A percentile compares a stretch with the other conserved stretches of the same genome.
Conservation (phyloP, 2,888 invertebrate genomes). For the Minunthozetes semirufus region DNA sequence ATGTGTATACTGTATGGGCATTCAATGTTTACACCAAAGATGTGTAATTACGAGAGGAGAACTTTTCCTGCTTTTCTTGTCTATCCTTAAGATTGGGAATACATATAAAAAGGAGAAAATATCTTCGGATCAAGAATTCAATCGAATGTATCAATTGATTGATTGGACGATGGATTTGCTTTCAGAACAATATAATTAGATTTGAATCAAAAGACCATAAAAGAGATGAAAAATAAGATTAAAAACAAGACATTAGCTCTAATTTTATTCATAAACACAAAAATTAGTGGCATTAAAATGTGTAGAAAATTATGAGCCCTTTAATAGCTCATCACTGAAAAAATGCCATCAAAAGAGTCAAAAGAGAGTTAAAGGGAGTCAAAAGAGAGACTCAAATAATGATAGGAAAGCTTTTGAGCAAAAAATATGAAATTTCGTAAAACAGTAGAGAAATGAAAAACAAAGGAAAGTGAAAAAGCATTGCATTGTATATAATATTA, state of each 20-base stretch:
- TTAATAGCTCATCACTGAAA: constrained; percentile 8
- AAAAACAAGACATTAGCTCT: not conserved
- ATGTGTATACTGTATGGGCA: not conserved
- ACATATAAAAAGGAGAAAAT: not conserved
- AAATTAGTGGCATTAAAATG: constrained; percentile 10
- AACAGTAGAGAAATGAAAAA: not conserved
- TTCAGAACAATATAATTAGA: too few relatives aligned
- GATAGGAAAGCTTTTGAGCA: too few relatives aligned
- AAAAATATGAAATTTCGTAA: not conserved
- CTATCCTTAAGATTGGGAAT: not conserved
- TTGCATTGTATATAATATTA: not conserved
- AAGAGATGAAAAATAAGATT: too few relatives aligned
- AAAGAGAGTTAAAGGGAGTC: not conserved
- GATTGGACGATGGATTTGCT: not conserved
- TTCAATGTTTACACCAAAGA: constrained; percentile 26
- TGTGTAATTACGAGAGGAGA: constrained; percentile 20
- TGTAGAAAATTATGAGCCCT: constrained; percentile 3
- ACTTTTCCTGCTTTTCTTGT: constrained; percentile 5
- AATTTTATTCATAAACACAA: constrained; percentile 24
- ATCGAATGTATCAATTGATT: not conserved
- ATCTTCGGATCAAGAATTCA: not conserved
- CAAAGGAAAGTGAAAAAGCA: not conserved
- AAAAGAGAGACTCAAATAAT: not conserved
- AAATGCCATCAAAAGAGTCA: not conserved
- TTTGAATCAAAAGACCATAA: too few relatives aligned